These are phyloP conservation scores for Baryphthengus martii DNA, from an alignment of 2,113 vertebrate species.

Conservation along the genomic window DNA sequence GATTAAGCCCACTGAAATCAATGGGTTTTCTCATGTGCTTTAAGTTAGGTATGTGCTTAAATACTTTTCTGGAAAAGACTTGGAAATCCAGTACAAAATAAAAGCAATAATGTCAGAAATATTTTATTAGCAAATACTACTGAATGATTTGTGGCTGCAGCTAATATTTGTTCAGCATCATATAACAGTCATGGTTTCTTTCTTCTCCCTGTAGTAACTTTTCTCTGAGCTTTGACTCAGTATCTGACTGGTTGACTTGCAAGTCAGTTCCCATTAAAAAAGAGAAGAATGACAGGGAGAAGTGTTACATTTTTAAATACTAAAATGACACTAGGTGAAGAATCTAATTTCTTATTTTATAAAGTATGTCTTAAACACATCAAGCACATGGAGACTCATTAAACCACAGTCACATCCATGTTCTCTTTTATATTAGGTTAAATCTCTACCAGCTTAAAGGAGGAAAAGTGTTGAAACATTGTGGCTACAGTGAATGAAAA, in stretches of 20 bases:
- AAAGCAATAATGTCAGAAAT: slow-evolving; percentile 30
- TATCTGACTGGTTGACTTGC: neutral
- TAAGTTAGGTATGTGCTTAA: neutral
- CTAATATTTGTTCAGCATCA: slow-evolving; percentile 31
- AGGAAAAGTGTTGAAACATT: neutral
- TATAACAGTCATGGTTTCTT: slow-evolving; percentile 1
- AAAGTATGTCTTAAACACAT: neutral
- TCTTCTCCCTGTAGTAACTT: neutral
- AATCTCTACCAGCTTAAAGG: neutral
- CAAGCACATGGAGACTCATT: neutral
- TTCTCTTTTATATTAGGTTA: neutral
- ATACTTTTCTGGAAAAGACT: neutral
- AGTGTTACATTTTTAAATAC: neutral
- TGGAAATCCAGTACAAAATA: neutral
- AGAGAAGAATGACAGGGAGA: neutral
- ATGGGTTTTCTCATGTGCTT: neutral
- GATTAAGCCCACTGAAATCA: neutral
- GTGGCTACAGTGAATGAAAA: neutral
- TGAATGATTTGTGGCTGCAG: slow-evolving; percentile 19
- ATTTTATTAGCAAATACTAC: slow-evolving; percentile 16
- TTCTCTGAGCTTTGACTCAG: neutral
- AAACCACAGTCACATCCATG: neutral
- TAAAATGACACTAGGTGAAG: neutral
- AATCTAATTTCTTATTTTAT: neutral
- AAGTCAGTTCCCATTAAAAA: neutral